Evolutionary conservation across 1,140 invertebrate genomes (phyloP).

Genomic region (Ditylenchus dipsaci): DNA sequence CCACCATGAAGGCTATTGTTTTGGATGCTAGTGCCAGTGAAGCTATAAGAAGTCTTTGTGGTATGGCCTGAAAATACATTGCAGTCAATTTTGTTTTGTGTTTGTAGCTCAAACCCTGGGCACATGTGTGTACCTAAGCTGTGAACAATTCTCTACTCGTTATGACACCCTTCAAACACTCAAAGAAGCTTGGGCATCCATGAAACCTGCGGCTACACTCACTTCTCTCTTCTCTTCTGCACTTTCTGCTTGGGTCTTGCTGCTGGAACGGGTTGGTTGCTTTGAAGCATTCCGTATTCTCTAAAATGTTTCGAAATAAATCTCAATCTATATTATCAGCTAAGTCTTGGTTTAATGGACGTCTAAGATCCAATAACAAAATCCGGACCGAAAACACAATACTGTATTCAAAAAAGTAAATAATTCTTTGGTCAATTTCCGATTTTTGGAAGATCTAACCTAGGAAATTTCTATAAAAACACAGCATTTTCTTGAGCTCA

Average conservation of each 20-base stretch:
- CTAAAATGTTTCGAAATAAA: too few relatives aligned
- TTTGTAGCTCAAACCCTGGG: constrained; percentile 31
- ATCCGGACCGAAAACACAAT: too few relatives aligned
- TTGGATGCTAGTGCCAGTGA: constrained; percentile 10
- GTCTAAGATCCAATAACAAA: too few relatives aligned
- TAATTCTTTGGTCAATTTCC: too few relatives aligned
- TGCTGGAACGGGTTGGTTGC: constrained; percentile 33
- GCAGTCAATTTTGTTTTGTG: too few relatives aligned
- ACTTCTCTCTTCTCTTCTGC: constrained; percentile 33
- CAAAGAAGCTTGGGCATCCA: constrained; percentile 23
- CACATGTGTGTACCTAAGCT: constrained; percentile 39
- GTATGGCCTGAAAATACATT: too few relatives aligned
- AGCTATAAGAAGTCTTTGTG: constrained; percentile 16
- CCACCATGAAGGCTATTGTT: constrained; percentile 14
- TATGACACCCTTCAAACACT: constrained; percentile 32
- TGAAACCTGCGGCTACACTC: constrained; percentile 12
- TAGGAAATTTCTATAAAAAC: constrained; percentile 1
- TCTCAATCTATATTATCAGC: too few relatives aligned
- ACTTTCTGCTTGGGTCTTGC: constrained; percentile 32
- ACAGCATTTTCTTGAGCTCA: too few relatives aligned
- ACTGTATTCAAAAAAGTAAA: too few relatives aligned
- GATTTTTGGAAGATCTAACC: too few relatives aligned
- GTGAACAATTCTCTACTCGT: constrained; percentile 35
- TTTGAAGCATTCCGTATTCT: too few relatives aligned
- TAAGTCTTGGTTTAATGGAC: too few relatives aligned